Conservation (phyloP, 2,888 invertebrate species). For the Griposia aprilina region DNA sequence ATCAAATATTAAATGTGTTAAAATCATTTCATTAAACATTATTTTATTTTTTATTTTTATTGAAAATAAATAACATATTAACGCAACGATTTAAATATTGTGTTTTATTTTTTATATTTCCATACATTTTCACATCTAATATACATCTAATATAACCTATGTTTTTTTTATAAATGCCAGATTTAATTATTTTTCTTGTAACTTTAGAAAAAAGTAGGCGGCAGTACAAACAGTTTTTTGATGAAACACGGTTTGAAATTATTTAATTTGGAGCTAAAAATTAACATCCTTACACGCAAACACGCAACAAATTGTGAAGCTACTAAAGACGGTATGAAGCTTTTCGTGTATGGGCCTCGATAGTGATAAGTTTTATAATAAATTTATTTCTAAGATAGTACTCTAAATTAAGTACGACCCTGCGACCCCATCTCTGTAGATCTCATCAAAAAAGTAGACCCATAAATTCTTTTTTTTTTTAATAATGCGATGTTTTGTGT, state of each 20-base stretch:
- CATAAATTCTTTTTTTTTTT: conserved; percentile 1
- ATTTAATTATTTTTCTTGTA: background rate
- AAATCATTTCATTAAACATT: background rate
- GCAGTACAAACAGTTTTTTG: background rate
- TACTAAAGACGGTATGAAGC: background rate
- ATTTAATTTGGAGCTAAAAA: background rate
- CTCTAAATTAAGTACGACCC: conserved; percentile 7
- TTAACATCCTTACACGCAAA: background rate
- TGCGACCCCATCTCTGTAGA: conserved; percentile 18
- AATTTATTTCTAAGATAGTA: background rate
- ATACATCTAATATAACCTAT: background rate
- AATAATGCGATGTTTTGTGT: conserved; percentile 20
- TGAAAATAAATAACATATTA: conserved; percentile 16
- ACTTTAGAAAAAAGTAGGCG: background rate
- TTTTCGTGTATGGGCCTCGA: conserved; percentile 56
- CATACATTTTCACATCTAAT: background rate
- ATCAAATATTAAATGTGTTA: background rate
- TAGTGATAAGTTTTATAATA: conserved; percentile 6
- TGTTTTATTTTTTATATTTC: conserved; percentile 37
- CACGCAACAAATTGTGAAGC: background rate
- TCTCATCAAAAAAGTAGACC: conserved; percentile 36
- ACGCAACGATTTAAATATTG: conserved; percentile 4
- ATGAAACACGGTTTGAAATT: background rate
- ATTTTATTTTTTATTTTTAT: background rate
- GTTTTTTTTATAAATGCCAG: background rate